Conservation (phyloP, 1,140 invertebrate genomes). For the Hyposmocoma kahamanoa region DNA sequence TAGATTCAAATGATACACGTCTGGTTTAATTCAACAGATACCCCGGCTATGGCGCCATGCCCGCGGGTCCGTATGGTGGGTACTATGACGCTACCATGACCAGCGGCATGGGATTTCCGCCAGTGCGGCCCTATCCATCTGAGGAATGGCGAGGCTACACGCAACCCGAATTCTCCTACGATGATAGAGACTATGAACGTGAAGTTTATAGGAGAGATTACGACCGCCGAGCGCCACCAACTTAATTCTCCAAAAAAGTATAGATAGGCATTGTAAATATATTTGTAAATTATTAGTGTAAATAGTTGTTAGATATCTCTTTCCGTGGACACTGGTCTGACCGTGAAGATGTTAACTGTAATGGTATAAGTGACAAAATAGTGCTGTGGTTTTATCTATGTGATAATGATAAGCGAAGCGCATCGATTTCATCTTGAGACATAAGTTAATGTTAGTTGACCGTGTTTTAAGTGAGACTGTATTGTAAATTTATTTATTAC, state of each 20-base stretch:
- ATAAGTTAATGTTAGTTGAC: slow-evolving; percentile 40
- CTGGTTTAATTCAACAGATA: too few species aligned
- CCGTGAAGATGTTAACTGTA: slow-evolving; percentile 38
- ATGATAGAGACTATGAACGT: slow-evolving; percentile 58
- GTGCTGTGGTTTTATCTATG: slow-evolving; percentile 68
- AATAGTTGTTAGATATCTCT: slow-evolving; percentile 52
- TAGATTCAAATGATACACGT: too few species aligned
- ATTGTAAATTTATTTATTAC: slow-evolving; percentile 72
- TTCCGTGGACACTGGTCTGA: slow-evolving; percentile 48
- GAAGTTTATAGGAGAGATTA: slow-evolving; percentile 64
- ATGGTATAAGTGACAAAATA: slow-evolving; percentile 66
- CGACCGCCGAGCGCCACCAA: slow-evolving; percentile 59
- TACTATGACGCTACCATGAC: slow-evolving; percentile 53
- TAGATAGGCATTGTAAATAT: slow-evolving; percentile 38
- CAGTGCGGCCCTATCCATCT: slow-evolving; percentile 43
- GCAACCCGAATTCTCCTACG: slow-evolving; percentile 54
- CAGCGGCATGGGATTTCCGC: slow-evolving; percentile 53
- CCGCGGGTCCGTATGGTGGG: slow-evolving; percentile 40
- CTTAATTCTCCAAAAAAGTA: slow-evolving; percentile 12
- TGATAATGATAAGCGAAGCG: slow-evolving; percentile 69
- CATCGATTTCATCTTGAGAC: slow-evolving; percentile 40
- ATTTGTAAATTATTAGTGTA: slow-evolving; percentile 43
- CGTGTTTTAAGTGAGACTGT: slow-evolving; percentile 66
- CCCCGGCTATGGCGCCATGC: slow-evolving; percentile 41
- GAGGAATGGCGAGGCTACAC: slow-evolving; percentile 60